phyloP scores from a whole-genome alignment of 2,888 invertebrate species.

The Polydrusus pterygomalis region DNA sequence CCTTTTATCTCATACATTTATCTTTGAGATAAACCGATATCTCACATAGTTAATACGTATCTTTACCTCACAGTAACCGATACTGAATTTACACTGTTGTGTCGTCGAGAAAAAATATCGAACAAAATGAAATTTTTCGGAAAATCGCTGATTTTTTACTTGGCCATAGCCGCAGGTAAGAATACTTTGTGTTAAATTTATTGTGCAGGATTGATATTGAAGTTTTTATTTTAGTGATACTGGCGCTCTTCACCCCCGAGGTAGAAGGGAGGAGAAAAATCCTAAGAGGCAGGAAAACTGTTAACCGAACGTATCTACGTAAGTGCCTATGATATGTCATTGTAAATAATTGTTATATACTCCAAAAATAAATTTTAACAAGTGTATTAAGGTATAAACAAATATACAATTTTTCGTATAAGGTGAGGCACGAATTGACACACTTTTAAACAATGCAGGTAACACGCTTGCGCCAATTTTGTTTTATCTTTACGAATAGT shows the following conservation, averaged over 20 bases:
- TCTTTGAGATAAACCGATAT: constrained; percentile 38
- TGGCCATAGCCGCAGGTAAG: constrained; percentile 59
- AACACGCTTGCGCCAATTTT: constrained; percentile 27
- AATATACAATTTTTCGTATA: constrained; percentile 6
- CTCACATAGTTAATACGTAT: constrained; percentile 12
- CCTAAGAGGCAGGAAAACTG: constrained; percentile 84
- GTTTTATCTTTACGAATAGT: not conserved
- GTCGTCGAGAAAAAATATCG: constrained; percentile 6
- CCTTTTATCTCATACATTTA: constrained; percentile 20
- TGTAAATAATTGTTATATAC: too few species aligned
- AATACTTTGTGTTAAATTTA: not conserved
- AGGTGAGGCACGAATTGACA: constrained; percentile 25
- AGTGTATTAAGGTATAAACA: too few species aligned
- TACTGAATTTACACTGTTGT: not conserved
- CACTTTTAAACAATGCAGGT: constrained; percentile 17
- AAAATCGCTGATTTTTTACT: constrained; percentile 51
- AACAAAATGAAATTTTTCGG: constrained; percentile 57
- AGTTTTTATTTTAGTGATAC: constrained; percentile 75
- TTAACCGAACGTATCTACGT: constrained; percentile 87
- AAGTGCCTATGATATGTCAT: constrained; percentile 72
- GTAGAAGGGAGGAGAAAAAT: constrained; percentile 86
- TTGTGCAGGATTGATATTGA: not conserved
- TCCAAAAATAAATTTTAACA: too few species aligned
- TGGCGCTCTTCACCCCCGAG: constrained; percentile 79
- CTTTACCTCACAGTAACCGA: not conserved